Evolutionary conservation across 1,140 invertebrate genomes (phyloP).

Genomic region (Luehdorfia chinensis): DNA sequence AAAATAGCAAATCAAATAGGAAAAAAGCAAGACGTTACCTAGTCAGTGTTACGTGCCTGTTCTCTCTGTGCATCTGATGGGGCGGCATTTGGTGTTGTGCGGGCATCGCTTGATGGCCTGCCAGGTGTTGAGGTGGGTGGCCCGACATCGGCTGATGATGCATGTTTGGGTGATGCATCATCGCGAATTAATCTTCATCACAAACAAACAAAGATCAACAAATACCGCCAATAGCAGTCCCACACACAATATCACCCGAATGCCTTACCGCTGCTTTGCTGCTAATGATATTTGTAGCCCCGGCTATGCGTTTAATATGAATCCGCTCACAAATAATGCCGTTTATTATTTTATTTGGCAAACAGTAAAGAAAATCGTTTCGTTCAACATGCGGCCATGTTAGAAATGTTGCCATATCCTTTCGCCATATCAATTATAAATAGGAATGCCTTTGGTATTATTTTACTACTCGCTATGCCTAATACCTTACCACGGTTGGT

Average conservation of each 20-base stretch:
- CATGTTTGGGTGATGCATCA: constrained; percentile 76
- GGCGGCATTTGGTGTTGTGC: constrained; percentile 67
- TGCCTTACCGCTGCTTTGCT: constrained; percentile 53
- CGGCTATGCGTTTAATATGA: constrained; percentile 49
- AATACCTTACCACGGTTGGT: no score
- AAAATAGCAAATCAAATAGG: constrained; percentile 41
- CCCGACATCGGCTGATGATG: constrained; percentile 73
- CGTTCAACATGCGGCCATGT: constrained; percentile 76
- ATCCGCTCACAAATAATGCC: constrained; percentile 56
- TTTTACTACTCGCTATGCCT: no score
- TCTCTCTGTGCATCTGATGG: constrained; percentile 69
- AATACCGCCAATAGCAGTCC: constrained; percentile 31
- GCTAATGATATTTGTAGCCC: constrained; percentile 39
- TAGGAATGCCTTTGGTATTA: no score
- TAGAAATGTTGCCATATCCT: constrained; percentile 64
- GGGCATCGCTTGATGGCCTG: constrained; percentile 63
- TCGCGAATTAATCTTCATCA: constrained; percentile 49
- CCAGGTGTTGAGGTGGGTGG: constrained; percentile 66
- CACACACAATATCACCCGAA: constrained; percentile 19
- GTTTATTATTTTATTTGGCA: constrained; percentile 62
- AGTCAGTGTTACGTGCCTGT: constrained; percentile 73
- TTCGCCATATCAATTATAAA: no score
- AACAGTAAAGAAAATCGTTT: constrained; percentile 77
- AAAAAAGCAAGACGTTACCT: constrained; percentile 67
- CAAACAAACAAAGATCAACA: constrained; percentile 52